phyloP scores from a whole-genome alignment of 2,888 invertebrate genomes.

The Ormyrus thymus region DNA sequence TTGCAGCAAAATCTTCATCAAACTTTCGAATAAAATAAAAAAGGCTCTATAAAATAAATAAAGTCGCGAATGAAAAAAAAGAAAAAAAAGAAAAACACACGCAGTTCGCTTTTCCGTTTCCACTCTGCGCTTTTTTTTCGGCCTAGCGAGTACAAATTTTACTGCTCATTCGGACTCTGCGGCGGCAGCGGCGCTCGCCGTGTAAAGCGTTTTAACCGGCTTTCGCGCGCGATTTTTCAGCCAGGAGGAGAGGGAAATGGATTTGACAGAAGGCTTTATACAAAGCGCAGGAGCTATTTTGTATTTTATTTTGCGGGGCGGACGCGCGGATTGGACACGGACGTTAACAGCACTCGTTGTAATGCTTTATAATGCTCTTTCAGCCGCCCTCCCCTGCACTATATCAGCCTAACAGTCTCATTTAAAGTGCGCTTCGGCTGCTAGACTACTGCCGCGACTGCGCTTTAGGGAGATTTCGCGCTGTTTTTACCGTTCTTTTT shows the following conservation, averaged over 20 bases:
- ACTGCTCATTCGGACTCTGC: constrained; percentile 48
- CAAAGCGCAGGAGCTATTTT: constrained; percentile 67
- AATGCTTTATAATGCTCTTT: constrained; percentile 71
- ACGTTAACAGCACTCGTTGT: constrained; percentile 73
- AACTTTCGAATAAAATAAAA: constrained; percentile 30
- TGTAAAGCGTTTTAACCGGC: constrained; percentile 53
- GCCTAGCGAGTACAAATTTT: constrained; percentile 50
- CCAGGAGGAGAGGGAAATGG: constrained; percentile 64
- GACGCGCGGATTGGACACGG: constrained; percentile 70
- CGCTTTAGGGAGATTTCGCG: too few species aligned
- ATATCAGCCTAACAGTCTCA: not conserved
- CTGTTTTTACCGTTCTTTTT: too few species aligned
- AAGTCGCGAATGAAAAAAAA: constrained; percentile 41
- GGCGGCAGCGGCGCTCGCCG: constrained; percentile 7
- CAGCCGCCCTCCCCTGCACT: constrained; percentile 42
- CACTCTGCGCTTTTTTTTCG: not conserved
- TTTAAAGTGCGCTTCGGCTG: too few species aligned
- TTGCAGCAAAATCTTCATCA: constrained; percentile 29
- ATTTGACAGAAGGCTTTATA: constrained; percentile 71
- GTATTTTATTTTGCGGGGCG: constrained; percentile 69
- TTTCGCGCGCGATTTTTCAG: constrained; percentile 51
- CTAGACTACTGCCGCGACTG: too few species aligned
- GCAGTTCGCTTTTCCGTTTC: constrained; percentile 30
- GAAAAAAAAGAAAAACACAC: constrained; percentile 15
- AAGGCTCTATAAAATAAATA: constrained; percentile 44